Base-by-base conservation (phyloP, 1,140 invertebrate genomes). In the Caenorhabditis brenneri region DNA sequence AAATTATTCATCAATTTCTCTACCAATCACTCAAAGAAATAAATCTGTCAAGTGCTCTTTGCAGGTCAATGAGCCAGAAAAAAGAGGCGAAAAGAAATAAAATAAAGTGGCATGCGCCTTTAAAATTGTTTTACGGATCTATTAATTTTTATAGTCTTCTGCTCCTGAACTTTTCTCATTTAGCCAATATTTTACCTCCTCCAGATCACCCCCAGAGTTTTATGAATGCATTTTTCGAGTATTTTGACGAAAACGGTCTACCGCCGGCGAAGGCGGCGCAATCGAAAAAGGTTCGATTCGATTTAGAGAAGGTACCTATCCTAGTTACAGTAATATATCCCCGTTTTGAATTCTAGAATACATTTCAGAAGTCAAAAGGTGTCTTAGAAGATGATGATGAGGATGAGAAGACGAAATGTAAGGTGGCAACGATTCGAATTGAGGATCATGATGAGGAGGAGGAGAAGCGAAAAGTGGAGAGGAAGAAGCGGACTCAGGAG, bases 401-500 rank as follows among this genome's bases (percentile, higher is more conserved):
- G 22, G 51, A 80, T 33, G 79, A 51, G 46, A 55, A 80, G 79
- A n/a, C 22, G 5, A 79, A 29, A 33, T 51, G 51, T 33, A 80
- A 80, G 48, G 79, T 53, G 48, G 51, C 46, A 12, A 53, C 51
- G 22, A 80, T 80, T 55, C 79, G 79, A 29, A 80, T 80, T 27
- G 51, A 80, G 27, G 79, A 80, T 33, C 48, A 80, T 33, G 79
- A 80, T 24, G 78, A 84, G 24, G 53, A 80, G 33, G 79, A 51
- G 46, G 78, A 80, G 48, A 49, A 42, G 83, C 42, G 78, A 7
- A 78, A 60, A 31, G 16, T 79, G 55, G 84, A 85, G 29, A 5
- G 65, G 79, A 81, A 81, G 42, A 85, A 81, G 53, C 19, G 84
- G 31, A 85, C 84, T 12, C 84, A 85, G 46, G 84, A 85, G 69